Percentiles rank a stretch among this genome's conserved stretches.
Evolutionary conservation across 2,888 invertebrate genomes (phyloP).

Genomic region (Leptothorax acervorum): DNA sequence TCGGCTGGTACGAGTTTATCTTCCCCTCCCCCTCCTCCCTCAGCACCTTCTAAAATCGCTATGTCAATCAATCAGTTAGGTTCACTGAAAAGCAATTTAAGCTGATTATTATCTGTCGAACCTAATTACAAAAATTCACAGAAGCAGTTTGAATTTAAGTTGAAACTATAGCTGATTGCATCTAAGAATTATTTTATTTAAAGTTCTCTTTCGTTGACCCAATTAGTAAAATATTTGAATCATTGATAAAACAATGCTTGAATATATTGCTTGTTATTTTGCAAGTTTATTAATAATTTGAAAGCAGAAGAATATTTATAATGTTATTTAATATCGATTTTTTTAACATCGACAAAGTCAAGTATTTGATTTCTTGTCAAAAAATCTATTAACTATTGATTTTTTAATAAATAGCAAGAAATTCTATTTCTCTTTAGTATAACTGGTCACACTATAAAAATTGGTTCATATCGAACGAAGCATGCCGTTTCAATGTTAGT

Average conservation of each 20-base stretch:
- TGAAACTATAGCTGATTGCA: not conserved
- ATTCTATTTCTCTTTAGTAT: constrained; percentile 3
- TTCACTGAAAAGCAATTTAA: not conserved
- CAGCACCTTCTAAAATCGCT: constrained; percentile 6
- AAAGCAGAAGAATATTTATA: not conserved
- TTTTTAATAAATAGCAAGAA: constrained; percentile 11
- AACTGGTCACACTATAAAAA: not conserved
- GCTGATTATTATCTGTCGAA: not conserved
- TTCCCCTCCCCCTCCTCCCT: no score
- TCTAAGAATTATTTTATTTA: not conserved
- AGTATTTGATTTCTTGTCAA: not conserved
- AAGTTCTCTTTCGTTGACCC: no score
- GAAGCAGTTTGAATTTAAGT: not conserved
- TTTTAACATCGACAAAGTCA: not conserved
- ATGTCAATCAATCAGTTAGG: not conserved
- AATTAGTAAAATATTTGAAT: not conserved
- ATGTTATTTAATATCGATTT: not conserved
- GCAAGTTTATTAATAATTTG: not conserved
- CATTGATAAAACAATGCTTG: not conserved
- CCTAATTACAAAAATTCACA: not conserved
- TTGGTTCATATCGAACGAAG: constrained; percentile 11
- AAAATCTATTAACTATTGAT: not conserved
- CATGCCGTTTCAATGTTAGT: constrained; percentile 17
- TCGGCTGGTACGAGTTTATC: constrained; percentile 87
- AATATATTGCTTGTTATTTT: not conserved